A percentile compares a stretch with the other conserved stretches of the same genome.
Evolutionary conservation across 2,888 invertebrate species (phyloP).

Genomic region (Noctua janthina): DNA sequence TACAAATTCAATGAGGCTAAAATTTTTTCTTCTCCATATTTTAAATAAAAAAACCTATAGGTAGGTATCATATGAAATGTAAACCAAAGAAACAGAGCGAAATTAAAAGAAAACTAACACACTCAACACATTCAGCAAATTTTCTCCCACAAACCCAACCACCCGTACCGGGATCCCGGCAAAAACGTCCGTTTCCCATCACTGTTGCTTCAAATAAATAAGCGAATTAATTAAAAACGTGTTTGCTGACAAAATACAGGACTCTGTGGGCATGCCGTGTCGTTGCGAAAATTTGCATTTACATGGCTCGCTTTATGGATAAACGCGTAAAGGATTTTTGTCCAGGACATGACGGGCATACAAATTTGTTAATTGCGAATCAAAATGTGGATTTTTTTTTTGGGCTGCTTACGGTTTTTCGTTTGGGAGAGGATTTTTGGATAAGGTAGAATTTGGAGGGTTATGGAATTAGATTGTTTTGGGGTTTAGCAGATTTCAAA

Average conservation of each 20-base stretch:
- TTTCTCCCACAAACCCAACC: not conserved
- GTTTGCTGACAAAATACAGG: constrained; percentile 83
- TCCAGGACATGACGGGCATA: constrained; percentile 51
- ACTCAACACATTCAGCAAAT: not conserved
- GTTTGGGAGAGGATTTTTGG: constrained; percentile 21
- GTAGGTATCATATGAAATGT: too few relatives aligned
- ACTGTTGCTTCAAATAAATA: constrained; percentile 76
- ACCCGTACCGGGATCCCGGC: constrained; percentile 20
- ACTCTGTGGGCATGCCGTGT: constrained; percentile 60
- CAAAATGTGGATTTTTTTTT: constrained; percentile 49
- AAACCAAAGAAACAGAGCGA: not conserved
- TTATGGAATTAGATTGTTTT: constrained; percentile 19
- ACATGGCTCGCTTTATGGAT: constrained; percentile 66
- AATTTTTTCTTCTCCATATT: too few relatives aligned
- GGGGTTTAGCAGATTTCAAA: too few relatives aligned
- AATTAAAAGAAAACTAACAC: not conserved
- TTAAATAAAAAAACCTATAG: too few relatives aligned
- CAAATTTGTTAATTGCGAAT: constrained; percentile 65
- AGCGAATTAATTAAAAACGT: constrained; percentile 86
- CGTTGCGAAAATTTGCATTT: constrained; percentile 68
- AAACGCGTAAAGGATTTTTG: constrained; percentile 69
- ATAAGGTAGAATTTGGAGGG: constrained; percentile 1
- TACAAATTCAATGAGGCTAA: too few relatives aligned
- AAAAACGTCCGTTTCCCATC: constrained; percentile 45
- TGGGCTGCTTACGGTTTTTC: constrained; percentile 20